These are phyloP conservation scores for Scelioninae gen. 1 DNA, from an alignment of 2,888 invertebrate genomes.

Conservation along the genomic window DNA sequence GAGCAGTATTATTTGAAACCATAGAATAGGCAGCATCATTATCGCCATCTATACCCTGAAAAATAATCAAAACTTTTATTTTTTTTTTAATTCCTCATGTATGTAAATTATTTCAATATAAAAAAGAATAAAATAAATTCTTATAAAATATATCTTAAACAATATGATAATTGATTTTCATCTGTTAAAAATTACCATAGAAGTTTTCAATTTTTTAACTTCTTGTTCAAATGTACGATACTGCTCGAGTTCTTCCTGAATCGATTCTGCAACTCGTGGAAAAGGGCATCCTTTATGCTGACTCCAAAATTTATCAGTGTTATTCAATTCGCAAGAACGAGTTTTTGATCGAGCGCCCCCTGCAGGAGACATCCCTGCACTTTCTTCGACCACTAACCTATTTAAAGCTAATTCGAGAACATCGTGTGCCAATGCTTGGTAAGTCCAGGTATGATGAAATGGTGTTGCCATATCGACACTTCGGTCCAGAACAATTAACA, in stretches of 20 bases:
- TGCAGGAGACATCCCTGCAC: slow-evolving; percentile 85
- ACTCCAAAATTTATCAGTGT: slow-evolving; percentile 95
- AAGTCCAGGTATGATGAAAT: slow-evolving; percentile 99
- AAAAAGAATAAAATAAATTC: too few species aligned
- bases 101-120: too few species aligned
- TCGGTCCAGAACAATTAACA: slow-evolving; percentile 95
- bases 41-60: slow-evolving; percentile 92
- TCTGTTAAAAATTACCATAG: slow-evolving; percentile 88
- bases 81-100: too few species aligned
- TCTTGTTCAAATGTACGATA: slow-evolving; percentile 97
- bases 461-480: slow-evolving; percentile 99
- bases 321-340: slow-evolving; percentile 95
- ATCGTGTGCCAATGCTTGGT: slow-evolving; percentile 99
- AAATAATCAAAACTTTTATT: too few species aligned
- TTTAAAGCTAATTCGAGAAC: slow-evolving; percentile 96
- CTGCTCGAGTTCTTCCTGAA: slow-evolving; percentile 98
- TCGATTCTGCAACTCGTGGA: slow-evolving; percentile 98
- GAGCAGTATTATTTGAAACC: slow-evolving; percentile 96
- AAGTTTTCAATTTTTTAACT: slow-evolving; percentile 96
- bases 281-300: slow-evolving; percentile 97
- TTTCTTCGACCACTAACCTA: slow-evolving; percentile 90
- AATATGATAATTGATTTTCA: neutral
- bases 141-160: too few species aligned
- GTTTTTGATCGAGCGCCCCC: slow-evolving; percentile 90
- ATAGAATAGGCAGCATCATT: slow-evolving; percentile 93